Conservation (phyloP, 2,888 invertebrate species). For the Diogma glabrata region DNA sequence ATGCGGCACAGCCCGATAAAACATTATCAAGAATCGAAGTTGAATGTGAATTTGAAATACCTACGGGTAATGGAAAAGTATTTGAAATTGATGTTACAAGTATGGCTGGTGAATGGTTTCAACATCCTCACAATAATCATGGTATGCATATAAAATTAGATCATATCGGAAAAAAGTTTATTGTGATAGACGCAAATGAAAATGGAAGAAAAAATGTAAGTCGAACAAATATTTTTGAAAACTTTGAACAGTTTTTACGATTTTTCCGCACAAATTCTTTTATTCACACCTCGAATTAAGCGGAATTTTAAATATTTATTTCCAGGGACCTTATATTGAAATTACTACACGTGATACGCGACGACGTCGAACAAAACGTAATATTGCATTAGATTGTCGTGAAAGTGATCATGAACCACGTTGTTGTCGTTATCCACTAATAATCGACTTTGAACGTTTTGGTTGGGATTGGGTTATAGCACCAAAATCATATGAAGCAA, state of each 20-base stretch:
- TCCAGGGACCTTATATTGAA: slow-evolving; percentile 33
- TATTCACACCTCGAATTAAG: background rate
- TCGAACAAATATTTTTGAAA: slow-evolving; percentile 10
- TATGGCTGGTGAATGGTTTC: slow-evolving; percentile 67
- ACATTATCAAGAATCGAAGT: slow-evolving; percentile 29
- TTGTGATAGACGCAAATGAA: slow-evolving; percentile 47
- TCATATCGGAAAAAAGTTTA: slow-evolving; percentile 48
- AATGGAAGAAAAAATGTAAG: slow-evolving; percentile 42
- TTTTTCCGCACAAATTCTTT: background rate
- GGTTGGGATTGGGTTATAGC: slow-evolving; percentile 98
- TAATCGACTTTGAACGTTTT: slow-evolving; percentile 75
- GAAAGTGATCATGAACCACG: slow-evolving; percentile 59
- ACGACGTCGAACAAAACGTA: slow-evolving; percentile 59
- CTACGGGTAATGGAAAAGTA: slow-evolving; percentile 42
- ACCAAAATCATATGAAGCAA: slow-evolving; percentile 87
- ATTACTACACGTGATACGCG: slow-evolving; percentile 31
- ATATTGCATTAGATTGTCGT: slow-evolving; percentile 71
- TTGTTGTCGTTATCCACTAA: slow-evolving; percentile 89
- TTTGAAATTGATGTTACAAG: slow-evolving; percentile 61
- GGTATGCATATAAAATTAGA: slow-evolving; percentile 65
- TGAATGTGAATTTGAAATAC: slow-evolving; percentile 29
- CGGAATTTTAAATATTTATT: background rate
- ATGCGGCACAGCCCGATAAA: slow-evolving; percentile 21
- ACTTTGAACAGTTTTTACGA: background rate
- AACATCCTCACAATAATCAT: slow-evolving; percentile 58